Percentiles rank a stretch among this genome's conserved stretches.
phyloP scores from a whole-genome alignment of 2,797 vertebrate genomes.

The Lophotriccus pileatus region DNA sequence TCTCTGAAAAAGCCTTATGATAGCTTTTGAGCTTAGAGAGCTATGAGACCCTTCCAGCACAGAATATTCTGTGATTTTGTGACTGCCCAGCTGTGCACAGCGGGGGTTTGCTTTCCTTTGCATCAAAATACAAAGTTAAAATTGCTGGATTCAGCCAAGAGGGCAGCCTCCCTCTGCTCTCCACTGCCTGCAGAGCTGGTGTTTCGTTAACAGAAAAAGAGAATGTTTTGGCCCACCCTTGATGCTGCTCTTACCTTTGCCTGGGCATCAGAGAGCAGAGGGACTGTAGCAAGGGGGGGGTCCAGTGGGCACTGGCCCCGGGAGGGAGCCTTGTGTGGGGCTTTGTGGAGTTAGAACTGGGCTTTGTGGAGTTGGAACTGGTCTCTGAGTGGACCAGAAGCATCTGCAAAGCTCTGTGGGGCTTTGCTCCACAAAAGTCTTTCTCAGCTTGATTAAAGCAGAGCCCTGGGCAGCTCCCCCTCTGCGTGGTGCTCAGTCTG shows the following conservation, averaged over 20 bases:
- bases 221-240: background rate
- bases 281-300: background rate
- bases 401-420: background rate
- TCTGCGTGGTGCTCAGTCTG: background rate
- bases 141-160: background rate
- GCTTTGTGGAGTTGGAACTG: background rate
- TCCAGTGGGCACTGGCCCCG: background rate
- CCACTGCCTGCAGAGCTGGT: background rate
- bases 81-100: background rate
- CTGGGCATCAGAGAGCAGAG: background rate
- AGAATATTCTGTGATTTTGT: background rate
- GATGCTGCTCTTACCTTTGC: background rate
- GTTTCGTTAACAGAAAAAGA: background rate
- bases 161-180: background rate
- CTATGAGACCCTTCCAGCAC: background rate
- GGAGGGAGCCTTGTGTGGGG: background rate
- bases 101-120: background rate
- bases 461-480: background rate
- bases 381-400: background rate
- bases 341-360: background rate
- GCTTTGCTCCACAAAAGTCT: background rate
- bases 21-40: constrained; percentile 50
- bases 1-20: constrained; percentile 40
- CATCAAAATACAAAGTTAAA: background rate
- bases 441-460: background rate